Evolutionary conservation across 2,888 invertebrate species (phyloP).

Genomic region (Drosophila limbata): DNA sequence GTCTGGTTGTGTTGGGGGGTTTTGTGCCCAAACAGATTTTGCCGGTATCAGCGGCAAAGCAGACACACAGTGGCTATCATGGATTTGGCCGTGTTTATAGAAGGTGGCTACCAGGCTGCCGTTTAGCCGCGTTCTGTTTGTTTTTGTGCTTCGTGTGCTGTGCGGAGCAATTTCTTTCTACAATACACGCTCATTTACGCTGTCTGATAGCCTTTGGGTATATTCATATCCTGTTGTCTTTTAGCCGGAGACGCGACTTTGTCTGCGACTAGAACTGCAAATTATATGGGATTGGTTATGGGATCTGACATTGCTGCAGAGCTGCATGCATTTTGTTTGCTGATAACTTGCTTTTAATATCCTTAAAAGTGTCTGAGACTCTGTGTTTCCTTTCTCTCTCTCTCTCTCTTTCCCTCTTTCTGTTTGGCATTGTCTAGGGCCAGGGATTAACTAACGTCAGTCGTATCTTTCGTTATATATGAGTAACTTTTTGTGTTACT

Average conservation of each 20-base stretch:
- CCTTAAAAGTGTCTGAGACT: constrained; percentile 38
- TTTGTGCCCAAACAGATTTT: constrained; percentile 67
- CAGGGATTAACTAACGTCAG: constrained; percentile 32
- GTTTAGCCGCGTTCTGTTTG: constrained; percentile 71
- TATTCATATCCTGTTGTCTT: constrained; percentile 80
- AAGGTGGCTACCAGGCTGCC: constrained; percentile 33
- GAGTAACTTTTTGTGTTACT: constrained; percentile 6
- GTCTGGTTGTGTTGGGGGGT: constrained; percentile 5
- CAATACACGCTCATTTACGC: constrained; percentile 79
- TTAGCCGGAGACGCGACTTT: constrained; percentile 44
- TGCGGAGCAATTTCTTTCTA: constrained; percentile 64
- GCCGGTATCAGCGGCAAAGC: constrained; percentile 58
- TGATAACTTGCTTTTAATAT: constrained; percentile 54
- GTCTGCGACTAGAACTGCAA: constrained; percentile 22
- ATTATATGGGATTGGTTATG: neutral
- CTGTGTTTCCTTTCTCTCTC: constrained; percentile 4
- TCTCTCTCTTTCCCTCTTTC: neutral
- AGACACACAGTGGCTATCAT: constrained; percentile 41
- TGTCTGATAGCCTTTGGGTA: constrained; percentile 78
- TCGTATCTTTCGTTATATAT: constrained; percentile 4
- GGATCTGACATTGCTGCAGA: neutral
- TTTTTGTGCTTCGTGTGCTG: constrained; percentile 38
- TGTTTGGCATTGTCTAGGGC: constrained; percentile 41
- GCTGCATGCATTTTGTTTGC: constrained; percentile 53
- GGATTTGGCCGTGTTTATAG: constrained; percentile 10